Percentiles rank a stretch among this genome's conserved stretches.
Conservation (phyloP, 92 coral and sea anemone genomes). For the Muricea muricata region DNA sequence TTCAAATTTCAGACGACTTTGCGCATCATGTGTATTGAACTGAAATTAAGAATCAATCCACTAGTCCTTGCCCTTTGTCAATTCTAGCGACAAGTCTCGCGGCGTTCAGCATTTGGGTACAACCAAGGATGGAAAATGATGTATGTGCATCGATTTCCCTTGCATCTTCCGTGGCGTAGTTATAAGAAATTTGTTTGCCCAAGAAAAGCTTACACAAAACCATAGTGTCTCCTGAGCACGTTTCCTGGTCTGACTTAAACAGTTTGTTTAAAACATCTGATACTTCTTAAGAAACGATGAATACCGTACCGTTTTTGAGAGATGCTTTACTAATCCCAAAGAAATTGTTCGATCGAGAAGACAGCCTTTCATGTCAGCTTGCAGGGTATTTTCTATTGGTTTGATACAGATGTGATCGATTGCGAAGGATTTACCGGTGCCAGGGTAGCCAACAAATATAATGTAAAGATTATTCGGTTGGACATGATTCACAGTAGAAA, state of each 20-base stretch:
- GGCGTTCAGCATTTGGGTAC: conserved; percentile 62
- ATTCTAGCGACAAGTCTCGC: conserved; percentile 67
- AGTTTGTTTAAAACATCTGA: conserved; percentile 59
- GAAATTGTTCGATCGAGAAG: neutral
- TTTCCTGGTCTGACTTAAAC: too few relatives aligned
- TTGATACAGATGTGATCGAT: conserved; percentile 38
- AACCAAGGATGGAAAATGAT: conserved; percentile 67
- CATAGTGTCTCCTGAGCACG: too few relatives aligned
- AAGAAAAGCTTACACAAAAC: too few relatives aligned
- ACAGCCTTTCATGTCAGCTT: neutral
- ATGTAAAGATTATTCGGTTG: conserved; percentile 49
- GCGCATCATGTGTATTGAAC: too few relatives aligned
- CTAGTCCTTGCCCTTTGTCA: conserved; percentile 66
- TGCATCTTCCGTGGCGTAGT: conserved; percentile 52
- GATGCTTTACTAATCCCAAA: neutral
- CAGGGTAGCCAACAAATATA: too few relatives aligned
- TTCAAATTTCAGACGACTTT: too few relatives aligned
- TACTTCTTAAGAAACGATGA: conserved; percentile 61
- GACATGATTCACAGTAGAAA: conserved; percentile 33
- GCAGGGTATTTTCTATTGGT: too few relatives aligned
- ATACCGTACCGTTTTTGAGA: too few relatives aligned
- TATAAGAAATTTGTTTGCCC: too few relatives aligned
- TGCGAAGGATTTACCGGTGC: conserved; percentile 19
- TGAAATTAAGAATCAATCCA: conserved; percentile 60
- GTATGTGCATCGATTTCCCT: conserved; percentile 49